These are phyloP conservation scores for Sarcophilus harrisii DNA, from an alignment of 2,797 vertebrate species.

Conservation along the genomic window DNA sequence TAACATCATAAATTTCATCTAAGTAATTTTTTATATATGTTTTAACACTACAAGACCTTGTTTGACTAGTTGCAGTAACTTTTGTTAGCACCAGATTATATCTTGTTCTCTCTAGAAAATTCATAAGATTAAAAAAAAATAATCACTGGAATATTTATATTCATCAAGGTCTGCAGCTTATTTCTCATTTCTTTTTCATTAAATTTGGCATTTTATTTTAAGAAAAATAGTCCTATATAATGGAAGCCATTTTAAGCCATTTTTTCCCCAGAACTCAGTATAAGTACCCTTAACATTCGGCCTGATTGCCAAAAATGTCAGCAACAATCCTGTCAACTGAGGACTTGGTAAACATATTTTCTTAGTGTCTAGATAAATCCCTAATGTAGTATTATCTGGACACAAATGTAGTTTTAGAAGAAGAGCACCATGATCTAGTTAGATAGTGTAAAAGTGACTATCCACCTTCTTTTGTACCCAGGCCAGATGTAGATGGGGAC, in stretches of 20 bases:
- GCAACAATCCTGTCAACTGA: constrained; percentile 98
- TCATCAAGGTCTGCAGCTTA: constrained; percentile 88
- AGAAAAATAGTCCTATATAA: constrained; percentile 98
- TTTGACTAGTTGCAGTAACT: not conserved
- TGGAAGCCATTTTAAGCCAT: constrained; percentile 97
- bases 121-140: not conserved
- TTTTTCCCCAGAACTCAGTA: constrained; percentile 96
- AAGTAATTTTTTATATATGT: constrained; percentile 93
- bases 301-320: constrained; percentile 92
- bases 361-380: constrained; percentile 98
- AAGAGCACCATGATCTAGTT: constrained; percentile 98
- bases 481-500: constrained; percentile 94
- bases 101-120: not conserved
- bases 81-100: not conserved
- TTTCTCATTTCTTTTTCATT: constrained; percentile 91
- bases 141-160: constrained; percentile 90
- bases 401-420: constrained; percentile 98
- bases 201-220: constrained; percentile 94
- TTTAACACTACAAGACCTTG: constrained; percentile 92
- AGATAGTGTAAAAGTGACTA: constrained; percentile 93
- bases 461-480: constrained; percentile 93
- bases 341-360: constrained; percentile 98
- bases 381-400: constrained; percentile 96
- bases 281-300: constrained; percentile 94
- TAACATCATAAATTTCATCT: constrained; percentile 95